These are phyloP conservation scores for Garra rufa DNA, from an alignment of 2,113 vertebrate genomes.

Conservation along the genomic window DNA sequence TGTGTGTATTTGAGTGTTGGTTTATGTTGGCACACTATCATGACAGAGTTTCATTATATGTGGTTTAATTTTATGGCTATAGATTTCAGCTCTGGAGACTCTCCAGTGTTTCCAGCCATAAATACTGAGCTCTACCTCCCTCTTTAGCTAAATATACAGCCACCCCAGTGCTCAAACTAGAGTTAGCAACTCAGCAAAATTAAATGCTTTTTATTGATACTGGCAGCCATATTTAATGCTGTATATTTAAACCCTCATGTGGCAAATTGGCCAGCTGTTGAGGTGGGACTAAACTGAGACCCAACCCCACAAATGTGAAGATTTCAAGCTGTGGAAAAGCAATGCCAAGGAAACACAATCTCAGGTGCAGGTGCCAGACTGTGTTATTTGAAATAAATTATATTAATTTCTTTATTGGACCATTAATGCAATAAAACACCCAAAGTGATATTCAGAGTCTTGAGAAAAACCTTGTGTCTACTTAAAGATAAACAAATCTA, in stretches of 20 bases:
- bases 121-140: conserved; percentile 53
- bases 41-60: conserved; percentile 61
- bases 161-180: conserved; percentile 66
- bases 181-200: conserved; percentile 64
- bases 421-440: neutral
- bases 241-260: conserved; percentile 56
- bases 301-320: conserved; percentile 9
- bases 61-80: conserved; percentile 56
- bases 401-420: neutral
- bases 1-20: conserved; percentile 18
- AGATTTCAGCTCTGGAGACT: conserved; percentile 60
- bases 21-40: conserved; percentile 27
- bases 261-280: conserved; percentile 60
- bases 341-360: neutral
- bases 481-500: neutral
- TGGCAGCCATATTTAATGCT: conserved; percentile 61
- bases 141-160: conserved; percentile 58
- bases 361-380: neutral
- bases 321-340: neutral
- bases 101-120: conserved; percentile 61
- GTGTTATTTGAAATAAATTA: neutral
- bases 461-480: neutral
- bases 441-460: neutral
- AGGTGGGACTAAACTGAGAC: conserved; percentile 59
- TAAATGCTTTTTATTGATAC: conserved; percentile 60